phyloP scores from a whole-genome alignment of 2,888 invertebrate species.

The Dolomedes plantarius region DNA sequence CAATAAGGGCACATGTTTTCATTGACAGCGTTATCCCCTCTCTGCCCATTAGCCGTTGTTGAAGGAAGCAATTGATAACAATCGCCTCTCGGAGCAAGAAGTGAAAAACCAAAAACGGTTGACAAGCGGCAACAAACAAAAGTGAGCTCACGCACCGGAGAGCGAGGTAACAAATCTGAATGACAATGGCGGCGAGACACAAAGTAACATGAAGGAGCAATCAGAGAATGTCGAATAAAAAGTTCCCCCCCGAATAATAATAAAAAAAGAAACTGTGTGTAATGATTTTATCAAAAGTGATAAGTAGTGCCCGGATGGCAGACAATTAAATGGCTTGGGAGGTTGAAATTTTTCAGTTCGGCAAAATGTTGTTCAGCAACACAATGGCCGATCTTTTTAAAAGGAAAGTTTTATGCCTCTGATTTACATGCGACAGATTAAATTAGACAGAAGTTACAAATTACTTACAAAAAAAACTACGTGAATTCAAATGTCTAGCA shows the following conservation, averaged over 20 bases:
- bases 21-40: background rate
- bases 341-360: too few relatives aligned
- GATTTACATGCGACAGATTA: too few relatives aligned
- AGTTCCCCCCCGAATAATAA: too few relatives aligned
- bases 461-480: too few relatives aligned
- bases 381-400: too few relatives aligned
- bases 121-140: constrained; percentile 2
- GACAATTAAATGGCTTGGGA: background rate
- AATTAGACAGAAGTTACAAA: too few relatives aligned
- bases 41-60: background rate
- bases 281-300: constrained; percentile 9
- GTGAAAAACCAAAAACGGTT: too few relatives aligned
- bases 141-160: background rate
- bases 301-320: background rate
- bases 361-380: too few relatives aligned
- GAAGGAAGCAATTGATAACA: background rate
- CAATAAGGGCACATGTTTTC: too few relatives aligned
- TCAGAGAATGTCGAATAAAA: background rate
- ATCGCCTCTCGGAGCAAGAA: background rate
- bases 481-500: too few relatives aligned
- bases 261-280: background rate
- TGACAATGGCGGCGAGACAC: constrained; percentile 5
- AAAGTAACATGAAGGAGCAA: constrained; percentile 3
- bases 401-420: too few relatives aligned
- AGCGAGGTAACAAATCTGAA: background rate